Evolutionary conservation across 2,888 invertebrate genomes (phyloP), one percentile per base, ranked within the genome.

Genomic region (Calameuta idolon): DNA sequence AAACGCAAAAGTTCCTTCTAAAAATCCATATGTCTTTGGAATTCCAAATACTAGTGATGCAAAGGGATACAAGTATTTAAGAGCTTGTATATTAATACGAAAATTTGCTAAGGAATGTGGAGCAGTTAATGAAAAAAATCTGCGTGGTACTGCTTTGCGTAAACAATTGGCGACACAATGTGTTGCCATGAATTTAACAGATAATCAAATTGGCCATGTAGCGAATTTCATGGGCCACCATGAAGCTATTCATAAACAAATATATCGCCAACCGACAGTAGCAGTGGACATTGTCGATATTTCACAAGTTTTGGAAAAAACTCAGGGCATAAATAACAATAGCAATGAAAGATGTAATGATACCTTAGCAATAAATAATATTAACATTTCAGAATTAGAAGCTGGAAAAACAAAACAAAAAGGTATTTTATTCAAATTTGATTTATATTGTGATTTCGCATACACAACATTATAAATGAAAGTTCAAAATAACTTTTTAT

Each of bases 181-280:
- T 37, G 75, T 83, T 30, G 55, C 74, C 31, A 75, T 84, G 40
- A 81, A 83, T 76, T 76, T 85, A 74, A n/a, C 78, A 31, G 83
- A 84, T 30, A 75, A 77, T 75, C 79, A 85, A 78, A 81, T 86
- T 4, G 77, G 79, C 4, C 82, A 86, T 73, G 69, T 86, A 35
- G 83, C 83, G 12, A 83, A 80, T 35, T 85, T 84, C 75, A 78
- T 87, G 81, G 86, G 86, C n/a, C 84, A 87, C 69, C 76, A 80
- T 15, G 81, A 83, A n/a, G 81, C 83, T 74, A 84, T 86, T 69
- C 85, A 86, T 37, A 82, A 81, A 71, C 78, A 83, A 30, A 76
- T 79, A 73, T 85, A 86, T 69, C 78, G 84, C n/a, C 82, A 83
- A 69, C 84, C 85, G 12, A 75, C 84, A 76, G 33, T 77, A 11